phyloP scores from a whole-genome alignment of 1,140 invertebrate species.

The Heterodera schachtii region DNA sequence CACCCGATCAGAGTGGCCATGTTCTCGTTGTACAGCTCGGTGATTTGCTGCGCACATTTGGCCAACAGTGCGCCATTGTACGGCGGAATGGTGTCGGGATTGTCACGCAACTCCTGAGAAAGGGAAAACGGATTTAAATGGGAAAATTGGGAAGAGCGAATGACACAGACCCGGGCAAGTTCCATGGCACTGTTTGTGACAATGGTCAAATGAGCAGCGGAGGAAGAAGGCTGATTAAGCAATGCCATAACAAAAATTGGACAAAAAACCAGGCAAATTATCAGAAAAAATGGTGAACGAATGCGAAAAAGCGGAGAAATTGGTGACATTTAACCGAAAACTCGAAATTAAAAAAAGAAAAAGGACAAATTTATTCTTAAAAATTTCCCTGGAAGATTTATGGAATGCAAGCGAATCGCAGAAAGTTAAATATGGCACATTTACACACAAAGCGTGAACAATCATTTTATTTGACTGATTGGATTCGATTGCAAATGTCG shows the following conservation, averaged over 20 bases:
- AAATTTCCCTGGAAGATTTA: no score
- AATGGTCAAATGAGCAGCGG: neutral
- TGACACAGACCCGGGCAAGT: slow-evolving; percentile 9
- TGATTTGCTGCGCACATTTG: slow-evolving; percentile 38
- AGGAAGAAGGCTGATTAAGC: neutral
- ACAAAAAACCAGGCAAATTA: no score
- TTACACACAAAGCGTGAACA: neutral
- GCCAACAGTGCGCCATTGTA: slow-evolving; percentile 27
- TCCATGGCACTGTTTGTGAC: slow-evolving; percentile 9
- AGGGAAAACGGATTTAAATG: neutral
- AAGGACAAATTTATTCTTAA: no score
- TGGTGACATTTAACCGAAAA: no score
- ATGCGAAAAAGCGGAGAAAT: no score
- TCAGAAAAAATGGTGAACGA: no score
- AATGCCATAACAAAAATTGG: no score
- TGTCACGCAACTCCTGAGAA: slow-evolving; percentile 33
- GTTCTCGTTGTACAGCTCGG: slow-evolving; percentile 35
- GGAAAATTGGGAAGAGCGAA: neutral
- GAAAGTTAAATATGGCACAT: neutral
- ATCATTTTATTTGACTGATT: neutral
- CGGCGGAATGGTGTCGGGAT: slow-evolving; percentile 37
- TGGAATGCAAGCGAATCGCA: neutral
- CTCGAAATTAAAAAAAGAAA: no score
- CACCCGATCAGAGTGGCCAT: slow-evolving; percentile 12
- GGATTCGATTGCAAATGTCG: slow-evolving; percentile 38